A percentile compares a stretch with the other conserved stretches of the same genome.
Conservation (phyloP, 2,888 invertebrate species). For the Nomada ferruginata region DNA sequence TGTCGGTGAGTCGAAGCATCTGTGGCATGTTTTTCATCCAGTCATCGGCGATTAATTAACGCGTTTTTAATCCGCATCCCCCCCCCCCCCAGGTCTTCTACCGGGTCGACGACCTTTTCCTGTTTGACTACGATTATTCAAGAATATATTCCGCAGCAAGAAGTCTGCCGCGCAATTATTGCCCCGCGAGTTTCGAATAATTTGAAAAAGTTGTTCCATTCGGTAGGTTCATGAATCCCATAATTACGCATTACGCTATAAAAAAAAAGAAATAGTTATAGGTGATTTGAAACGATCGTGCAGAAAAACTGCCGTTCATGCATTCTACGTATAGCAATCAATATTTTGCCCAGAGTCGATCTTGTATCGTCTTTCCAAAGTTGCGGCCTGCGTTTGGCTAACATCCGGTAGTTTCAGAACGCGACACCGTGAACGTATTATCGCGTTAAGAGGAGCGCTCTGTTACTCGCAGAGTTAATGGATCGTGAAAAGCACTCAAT, state of each 20-base stretch:
- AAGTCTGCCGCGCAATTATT: constrained; percentile 23
- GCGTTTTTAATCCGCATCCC: constrained; percentile 44
- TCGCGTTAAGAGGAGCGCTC: constrained; percentile 54
- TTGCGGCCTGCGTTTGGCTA: constrained; percentile 33
- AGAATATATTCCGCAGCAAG: constrained; percentile 5
- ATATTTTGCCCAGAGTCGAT: neutral
- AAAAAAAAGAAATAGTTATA: no score
- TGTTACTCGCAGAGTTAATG: constrained; percentile 65
- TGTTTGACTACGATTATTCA: constrained; percentile 46
- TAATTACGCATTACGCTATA: no score
- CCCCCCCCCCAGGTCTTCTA: neutral
- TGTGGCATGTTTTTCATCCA: constrained; percentile 60
- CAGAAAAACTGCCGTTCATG: neutral
- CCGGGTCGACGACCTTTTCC: constrained; percentile 41
- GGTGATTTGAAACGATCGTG: neutral
- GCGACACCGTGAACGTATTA: constrained; percentile 59
- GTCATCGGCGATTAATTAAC: constrained; percentile 70
- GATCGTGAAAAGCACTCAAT: constrained; percentile 66
- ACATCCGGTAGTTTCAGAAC: constrained; percentile 50
- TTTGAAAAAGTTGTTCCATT: neutral
- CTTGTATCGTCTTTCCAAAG: constrained; percentile 38
- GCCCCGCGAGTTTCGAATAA: neutral
- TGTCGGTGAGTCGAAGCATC: constrained; percentile 72
- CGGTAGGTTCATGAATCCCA: no score
- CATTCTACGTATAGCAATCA: neutral